A percentile compares a stretch with the other conserved stretches of the same genome.
Evolutionary conservation across 2,797 vertebrate genomes (phyloP).

Genomic region (Nasua narica): DNA sequence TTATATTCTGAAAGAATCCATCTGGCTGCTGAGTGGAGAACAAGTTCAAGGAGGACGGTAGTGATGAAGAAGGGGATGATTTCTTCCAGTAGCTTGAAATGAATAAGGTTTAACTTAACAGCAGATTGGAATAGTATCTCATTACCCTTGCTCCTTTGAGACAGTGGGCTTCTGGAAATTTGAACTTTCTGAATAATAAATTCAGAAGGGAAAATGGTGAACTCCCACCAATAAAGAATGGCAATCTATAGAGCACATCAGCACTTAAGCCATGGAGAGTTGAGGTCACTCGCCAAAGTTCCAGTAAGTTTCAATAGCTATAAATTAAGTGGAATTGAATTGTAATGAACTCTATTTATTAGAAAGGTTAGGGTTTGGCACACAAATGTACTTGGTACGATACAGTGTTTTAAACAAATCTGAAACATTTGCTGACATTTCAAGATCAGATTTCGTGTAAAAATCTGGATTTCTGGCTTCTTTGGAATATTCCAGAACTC

Average conservation of each 20-base stretch:
- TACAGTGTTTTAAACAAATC: neutral
- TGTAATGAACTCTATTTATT: neutral
- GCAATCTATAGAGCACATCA: accelerated
- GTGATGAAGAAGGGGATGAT: neutral
- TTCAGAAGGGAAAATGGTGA: neutral
- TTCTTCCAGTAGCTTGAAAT: neutral
- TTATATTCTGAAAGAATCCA: neutral
- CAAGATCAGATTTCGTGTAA: neutral
- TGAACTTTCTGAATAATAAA: neutral
- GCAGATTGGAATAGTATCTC: neutral
- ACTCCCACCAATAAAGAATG: accelerated
- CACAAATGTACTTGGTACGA: neutral
- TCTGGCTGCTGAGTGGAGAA: neutral
- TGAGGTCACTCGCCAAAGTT: neutral
- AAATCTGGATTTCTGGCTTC: neutral
- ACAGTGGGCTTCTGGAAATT: neutral
- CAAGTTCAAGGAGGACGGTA: neutral
- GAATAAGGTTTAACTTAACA: neutral
- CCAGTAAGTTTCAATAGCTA: neutral
- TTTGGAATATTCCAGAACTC: neutral
- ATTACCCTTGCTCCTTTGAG: neutral
- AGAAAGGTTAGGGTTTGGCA: neutral
- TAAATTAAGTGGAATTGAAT: neutral
- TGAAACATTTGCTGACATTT: neutral
- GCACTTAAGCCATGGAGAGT: accelerated